Evolutionary conservation across 2,113 vertebrate genomes (phyloP).

Genomic region (Empidonax alnorum): DNA sequence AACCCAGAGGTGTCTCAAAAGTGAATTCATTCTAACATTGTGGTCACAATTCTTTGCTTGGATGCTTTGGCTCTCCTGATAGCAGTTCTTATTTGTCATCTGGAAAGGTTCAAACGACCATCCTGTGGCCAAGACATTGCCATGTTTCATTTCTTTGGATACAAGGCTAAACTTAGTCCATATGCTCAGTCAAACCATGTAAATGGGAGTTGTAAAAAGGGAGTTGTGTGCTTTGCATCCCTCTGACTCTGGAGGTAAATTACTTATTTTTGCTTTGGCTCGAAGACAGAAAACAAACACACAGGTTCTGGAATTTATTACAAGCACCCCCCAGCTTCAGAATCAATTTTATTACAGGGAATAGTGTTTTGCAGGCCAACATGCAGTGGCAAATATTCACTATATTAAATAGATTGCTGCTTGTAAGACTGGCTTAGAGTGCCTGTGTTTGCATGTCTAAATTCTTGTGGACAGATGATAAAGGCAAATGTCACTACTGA

Average conservation of each 20-base stretch:
- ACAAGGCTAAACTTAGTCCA: neutral
- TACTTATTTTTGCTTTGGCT: neutral
- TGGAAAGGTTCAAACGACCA: neutral
- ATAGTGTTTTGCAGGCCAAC: neutral
- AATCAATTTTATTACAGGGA: neutral
- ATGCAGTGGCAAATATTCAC: neutral
- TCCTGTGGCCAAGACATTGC: neutral
- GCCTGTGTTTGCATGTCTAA: neutral
- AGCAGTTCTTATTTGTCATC: neutral
- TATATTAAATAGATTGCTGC: neutral
- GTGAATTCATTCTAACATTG: neutral
- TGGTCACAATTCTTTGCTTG: neutral
- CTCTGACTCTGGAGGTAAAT: neutral
- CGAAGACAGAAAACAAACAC: neutral
- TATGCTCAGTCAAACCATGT: neutral
- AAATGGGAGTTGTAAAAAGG: neutral
- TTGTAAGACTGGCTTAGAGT: neutral
- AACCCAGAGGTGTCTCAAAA: neutral
- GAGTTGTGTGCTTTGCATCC: neutral
- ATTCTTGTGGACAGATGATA: neutral
- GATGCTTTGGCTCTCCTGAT: neutral
- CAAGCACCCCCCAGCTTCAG: neutral
- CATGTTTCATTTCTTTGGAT: neutral
- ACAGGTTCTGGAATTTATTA: neutral
- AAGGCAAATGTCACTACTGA: neutral